These are phyloP conservation scores for Pipa parva DNA, from an alignment of 2,113 vertebrate genomes.

Conservation along the genomic window DNA sequence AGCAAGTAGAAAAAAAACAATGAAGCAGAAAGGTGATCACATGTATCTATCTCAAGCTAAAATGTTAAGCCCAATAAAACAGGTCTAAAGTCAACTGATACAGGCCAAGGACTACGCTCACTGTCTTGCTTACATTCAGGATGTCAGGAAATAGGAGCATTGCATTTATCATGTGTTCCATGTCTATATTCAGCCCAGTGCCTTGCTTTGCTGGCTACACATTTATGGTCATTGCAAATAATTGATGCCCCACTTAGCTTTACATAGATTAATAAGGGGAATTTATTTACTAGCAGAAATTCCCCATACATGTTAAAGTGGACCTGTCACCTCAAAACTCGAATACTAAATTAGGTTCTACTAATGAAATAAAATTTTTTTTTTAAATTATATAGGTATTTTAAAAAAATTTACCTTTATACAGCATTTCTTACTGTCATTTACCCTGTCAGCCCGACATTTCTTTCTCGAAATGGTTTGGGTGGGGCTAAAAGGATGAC, in stretches of 20 bases:
- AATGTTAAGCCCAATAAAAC: constrained; percentile 38
- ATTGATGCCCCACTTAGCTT: neutral
- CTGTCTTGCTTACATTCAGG: constrained; percentile 25
- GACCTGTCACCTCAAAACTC: neutral
- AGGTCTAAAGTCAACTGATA: constrained; percentile 30
- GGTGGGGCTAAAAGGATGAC: too few relatives aligned
- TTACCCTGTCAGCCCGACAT: too few relatives aligned
- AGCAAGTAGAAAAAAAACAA: constrained; percentile 18
- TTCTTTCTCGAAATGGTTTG: too few relatives aligned
- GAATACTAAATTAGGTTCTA: too few relatives aligned
- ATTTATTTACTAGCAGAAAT: neutral
- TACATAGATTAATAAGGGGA: neutral
- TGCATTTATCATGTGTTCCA: constrained; percentile 32
- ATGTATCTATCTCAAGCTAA: constrained; percentile 10
- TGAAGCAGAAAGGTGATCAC: constrained; percentile 31
- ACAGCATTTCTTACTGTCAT: too few relatives aligned
- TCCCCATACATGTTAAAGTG: neutral
- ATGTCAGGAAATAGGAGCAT: constrained; percentile 29
- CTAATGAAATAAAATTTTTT: too few relatives aligned
- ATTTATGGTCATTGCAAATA: neutral
- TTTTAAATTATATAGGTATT: too few relatives aligned
- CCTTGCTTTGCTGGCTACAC: constrained; percentile 16
- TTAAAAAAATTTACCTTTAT: too few relatives aligned
- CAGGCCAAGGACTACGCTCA: constrained; percentile 24
- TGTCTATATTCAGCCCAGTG: constrained; percentile 28